These are phyloP conservation scores for Megaceryle maxima DNA, from an alignment of 2,113 vertebrate species.

Conservation along the genomic window DNA sequence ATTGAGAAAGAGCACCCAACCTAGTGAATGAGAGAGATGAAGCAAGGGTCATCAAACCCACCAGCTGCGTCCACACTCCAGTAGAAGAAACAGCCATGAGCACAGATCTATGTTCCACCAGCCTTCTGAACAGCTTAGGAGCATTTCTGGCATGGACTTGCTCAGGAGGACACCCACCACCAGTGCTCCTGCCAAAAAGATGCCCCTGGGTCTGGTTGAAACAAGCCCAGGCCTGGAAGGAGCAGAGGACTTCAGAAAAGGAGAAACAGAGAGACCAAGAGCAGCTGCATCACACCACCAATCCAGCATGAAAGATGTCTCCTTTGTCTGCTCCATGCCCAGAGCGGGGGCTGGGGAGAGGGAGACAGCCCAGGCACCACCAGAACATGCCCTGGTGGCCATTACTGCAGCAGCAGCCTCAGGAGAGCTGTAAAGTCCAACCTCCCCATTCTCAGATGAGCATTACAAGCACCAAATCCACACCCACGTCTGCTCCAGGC, in stretches of 20 bases:
- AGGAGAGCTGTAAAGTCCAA: background rate
- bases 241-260: background rate
- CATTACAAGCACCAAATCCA: background rate
- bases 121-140: background rate
- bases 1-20: background rate
- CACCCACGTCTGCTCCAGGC: background rate
- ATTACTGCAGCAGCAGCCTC: background rate
- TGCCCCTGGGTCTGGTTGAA: background rate
- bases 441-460: background rate
- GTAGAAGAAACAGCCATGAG: background rate
- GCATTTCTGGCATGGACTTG: background rate
- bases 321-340: background rate
- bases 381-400: background rate
- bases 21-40: background rate
- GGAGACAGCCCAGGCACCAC: background rate
- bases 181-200: background rate
- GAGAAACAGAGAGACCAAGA: background rate
- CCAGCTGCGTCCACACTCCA: accelerated
- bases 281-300: background rate
- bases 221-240: background rate
- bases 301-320: background rate
- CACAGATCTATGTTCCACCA: background rate
- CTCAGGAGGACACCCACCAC: background rate
- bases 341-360: background rate
- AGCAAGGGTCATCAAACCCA: background rate